Evolutionary conservation across 2,113 vertebrate genomes (phyloP), one percentile per base, ranked within the genome.

Genomic region (Felis chaus): DNA sequence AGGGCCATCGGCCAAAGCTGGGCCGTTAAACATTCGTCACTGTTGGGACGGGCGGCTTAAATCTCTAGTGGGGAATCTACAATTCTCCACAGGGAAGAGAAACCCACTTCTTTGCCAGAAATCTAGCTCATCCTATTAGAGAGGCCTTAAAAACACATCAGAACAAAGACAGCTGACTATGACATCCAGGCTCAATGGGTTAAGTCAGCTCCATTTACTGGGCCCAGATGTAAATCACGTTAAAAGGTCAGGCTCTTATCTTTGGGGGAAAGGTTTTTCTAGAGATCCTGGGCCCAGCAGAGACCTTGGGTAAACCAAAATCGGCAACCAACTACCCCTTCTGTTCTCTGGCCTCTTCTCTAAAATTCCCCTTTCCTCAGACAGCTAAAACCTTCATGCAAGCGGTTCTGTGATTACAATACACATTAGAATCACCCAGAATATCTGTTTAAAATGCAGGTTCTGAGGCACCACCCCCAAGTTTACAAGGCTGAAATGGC

Each of bases 51-150:
- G 48, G 65, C 48, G 76, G 87, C 8, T 33, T 82, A 45, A 25
- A 31, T 68, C 68, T 94, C 73, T 61, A 94, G 36, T 27, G 45
- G 71, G 41, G 63, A 74, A 94, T 78, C 88, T 84, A 91, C 80
- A 92, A 95, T 92, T 74, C 90, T 76, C 95, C 74, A 57, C 83
- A 80, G 96, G 90, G 5, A 57, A 39, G 48, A 86, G 78, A 89
- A 81, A 83, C 73, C 18, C 50, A 41, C 73, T 94, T 86, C n/a
- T 84, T 85, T 82, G 53, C 73, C 89, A 97, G 91, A 19, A 65
- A 65, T 57, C 71, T 68, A 82, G 71, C 55, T 91, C 83, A 89
- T 91, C 68, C 66, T 93, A 31, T 96, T 91, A 91, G 85, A 68
- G 53, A 80, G 50, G 36, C 45, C 91, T 91, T 69, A 86, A 86